phyloP scores from a whole-genome alignment of 2,888 invertebrate species.

The Hipparchia sbordonii region DNA sequence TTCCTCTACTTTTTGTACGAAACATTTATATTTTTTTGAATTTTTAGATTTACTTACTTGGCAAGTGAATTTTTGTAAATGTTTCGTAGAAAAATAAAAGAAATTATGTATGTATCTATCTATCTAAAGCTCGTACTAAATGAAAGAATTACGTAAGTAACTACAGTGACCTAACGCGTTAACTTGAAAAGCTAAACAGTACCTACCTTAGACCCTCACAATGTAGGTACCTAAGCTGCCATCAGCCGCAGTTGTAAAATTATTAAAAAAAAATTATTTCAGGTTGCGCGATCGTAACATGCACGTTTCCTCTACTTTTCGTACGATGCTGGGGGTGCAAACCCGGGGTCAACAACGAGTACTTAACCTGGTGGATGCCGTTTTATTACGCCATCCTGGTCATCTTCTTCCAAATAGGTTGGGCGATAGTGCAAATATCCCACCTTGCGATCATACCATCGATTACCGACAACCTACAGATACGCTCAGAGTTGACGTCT shows the following conservation, averaged over 20 bases:
- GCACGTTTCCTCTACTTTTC: conserved; percentile 91
- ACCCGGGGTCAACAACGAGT: conserved; percentile 56
- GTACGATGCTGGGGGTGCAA: conserved; percentile 85
- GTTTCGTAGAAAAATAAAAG: no score
- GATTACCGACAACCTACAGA: conserved; percentile 86
- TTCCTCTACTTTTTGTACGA: no score
- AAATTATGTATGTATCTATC: no score
- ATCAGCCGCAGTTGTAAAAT: not conserved
- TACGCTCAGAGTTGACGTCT: conserved; percentile 90
- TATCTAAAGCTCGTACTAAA: no score
- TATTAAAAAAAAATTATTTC: conserved; percentile 1
- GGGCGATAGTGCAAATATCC: conserved; percentile 96
- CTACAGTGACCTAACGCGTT: no score
- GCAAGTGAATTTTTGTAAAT: no score
- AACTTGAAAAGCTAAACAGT: no score
- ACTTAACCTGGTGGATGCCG: conserved; percentile 78
- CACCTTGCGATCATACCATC: conserved; percentile 95
- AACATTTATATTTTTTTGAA: no score
- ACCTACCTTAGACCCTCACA: no score
- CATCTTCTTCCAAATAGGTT: conserved; percentile 93
- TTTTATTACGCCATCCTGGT: conserved; percentile 84
- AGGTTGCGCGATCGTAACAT: conserved; percentile 78
- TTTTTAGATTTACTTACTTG: no score
- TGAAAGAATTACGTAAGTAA: no score
- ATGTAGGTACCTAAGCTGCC: not conserved